phyloP scores from a whole-genome alignment of 2,888 invertebrate species.

The Philhelius pedissequus region DNA sequence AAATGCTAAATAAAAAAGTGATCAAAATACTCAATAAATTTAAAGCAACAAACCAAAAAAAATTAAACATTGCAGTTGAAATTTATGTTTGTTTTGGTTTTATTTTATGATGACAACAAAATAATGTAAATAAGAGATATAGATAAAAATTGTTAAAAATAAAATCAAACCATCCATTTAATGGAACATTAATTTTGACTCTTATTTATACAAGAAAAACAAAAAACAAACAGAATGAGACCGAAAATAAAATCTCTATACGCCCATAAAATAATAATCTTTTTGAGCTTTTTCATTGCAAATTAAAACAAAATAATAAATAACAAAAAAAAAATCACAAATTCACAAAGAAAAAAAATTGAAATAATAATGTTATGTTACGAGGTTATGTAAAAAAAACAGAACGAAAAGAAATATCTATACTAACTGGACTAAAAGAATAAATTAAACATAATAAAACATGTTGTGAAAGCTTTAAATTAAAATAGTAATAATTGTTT shows the following conservation, averaged over 20 bases:
- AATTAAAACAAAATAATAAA: conserved; percentile 30
- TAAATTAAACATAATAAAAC: conserved; percentile 57
- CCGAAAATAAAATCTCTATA: conserved; percentile 20
- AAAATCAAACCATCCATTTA: conserved; percentile 12
- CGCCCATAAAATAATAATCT: conserved; percentile 51
- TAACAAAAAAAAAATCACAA: no score
- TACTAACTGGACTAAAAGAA: conserved; percentile 29
- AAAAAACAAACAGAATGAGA: background rate
- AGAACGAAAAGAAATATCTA: conserved; percentile 10
- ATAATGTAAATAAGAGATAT: conserved; percentile 10
- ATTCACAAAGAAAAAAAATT: conserved; percentile 12
- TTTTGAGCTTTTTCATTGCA: conserved; percentile 67
- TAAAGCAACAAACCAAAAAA: no score
- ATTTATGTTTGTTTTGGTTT: background rate
- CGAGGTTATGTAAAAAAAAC: conserved; percentile 1
- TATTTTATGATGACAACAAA: background rate
- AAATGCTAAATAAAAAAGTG: conserved; percentile 16
- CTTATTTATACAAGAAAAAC: conserved; percentile 39
- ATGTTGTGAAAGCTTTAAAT: conserved; percentile 70
- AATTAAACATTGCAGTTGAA: background rate
- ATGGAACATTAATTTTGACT: conserved; percentile 15
- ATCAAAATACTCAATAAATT: conserved; percentile 17
- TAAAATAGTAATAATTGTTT: conserved; percentile 62
- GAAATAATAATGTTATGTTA: background rate
- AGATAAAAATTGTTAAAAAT: background rate